phyloP scores from a whole-genome alignment of 1,140 invertebrate genomes.

The Camponotus floridanus region DNA sequence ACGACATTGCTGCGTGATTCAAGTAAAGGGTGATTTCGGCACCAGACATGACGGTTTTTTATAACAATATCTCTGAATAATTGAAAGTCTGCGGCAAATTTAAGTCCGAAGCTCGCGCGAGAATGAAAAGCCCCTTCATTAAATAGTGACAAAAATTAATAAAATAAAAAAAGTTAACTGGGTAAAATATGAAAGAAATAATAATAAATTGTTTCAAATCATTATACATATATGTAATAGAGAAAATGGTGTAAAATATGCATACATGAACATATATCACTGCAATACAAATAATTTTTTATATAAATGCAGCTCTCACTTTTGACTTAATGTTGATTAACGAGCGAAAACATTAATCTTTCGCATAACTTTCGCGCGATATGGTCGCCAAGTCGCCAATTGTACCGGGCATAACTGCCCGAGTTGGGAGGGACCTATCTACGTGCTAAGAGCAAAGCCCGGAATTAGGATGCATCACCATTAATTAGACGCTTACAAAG shows the following conservation, averaged over 20 bases:
- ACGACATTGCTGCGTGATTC: constrained; percentile 2
- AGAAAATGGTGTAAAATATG: not conserved
- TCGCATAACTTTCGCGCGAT: constrained; percentile 36
- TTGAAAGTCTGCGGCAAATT: not conserved
- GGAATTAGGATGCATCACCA: constrained; percentile 76
- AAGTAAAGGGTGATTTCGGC: not conserved
- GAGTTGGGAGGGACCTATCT: constrained; percentile 29
- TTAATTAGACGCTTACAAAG: constrained; percentile 75
- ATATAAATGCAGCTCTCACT: constrained; percentile 3
- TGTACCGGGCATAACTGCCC: constrained; percentile 50
- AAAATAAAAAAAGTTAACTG: not conserved
- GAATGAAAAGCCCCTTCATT: not conserved
- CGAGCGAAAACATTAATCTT: constrained; percentile 53
- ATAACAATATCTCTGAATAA: not conserved
- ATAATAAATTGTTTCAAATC: not conserved
- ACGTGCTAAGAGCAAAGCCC: constrained; percentile 52
- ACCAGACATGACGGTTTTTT: not conserved
- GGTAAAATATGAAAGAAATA: not conserved
- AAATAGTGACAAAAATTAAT: too few relatives aligned
- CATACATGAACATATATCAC: not conserved
- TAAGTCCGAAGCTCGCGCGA: not conserved
- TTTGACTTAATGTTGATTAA: constrained; percentile 54
- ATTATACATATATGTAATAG: not conserved
- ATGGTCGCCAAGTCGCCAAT: constrained; percentile 53
- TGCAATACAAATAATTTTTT: constrained; percentile 31